Evolutionary conservation across 2,113 vertebrate species (phyloP).

Genomic region (Meriones unguiculatus): DNA sequence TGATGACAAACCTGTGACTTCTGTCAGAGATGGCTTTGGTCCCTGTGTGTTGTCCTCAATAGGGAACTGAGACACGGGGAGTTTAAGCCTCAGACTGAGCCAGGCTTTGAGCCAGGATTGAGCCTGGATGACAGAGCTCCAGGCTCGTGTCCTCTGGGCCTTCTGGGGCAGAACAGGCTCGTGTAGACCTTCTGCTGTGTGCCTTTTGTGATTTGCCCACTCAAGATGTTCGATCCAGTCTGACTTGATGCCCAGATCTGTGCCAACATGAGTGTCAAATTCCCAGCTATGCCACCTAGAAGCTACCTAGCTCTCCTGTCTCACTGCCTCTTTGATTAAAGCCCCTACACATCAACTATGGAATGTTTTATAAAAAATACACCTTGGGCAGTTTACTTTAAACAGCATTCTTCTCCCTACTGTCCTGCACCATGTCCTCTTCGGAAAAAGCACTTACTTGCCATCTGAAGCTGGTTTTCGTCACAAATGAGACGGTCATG

Average conservation of each 20-base stretch:
- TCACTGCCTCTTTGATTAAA: background rate
- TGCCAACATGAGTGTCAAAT: background rate
- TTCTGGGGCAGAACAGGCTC: background rate
- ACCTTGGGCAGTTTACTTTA: background rate
- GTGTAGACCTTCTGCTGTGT: background rate
- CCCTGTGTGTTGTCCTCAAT: background rate
- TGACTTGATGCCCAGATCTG: background rate
- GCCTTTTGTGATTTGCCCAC: background rate
- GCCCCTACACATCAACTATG: background rate
- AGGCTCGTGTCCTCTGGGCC: background rate
- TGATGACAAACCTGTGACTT: background rate
- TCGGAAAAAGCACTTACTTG: background rate
- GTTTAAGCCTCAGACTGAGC: background rate
- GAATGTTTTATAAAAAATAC: background rate
- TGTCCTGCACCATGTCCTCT: background rate
- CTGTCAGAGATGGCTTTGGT: background rate
- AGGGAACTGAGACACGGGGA: background rate
- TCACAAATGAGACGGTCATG: background rate
- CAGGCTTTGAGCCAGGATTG: background rate
- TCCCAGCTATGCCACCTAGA: background rate
- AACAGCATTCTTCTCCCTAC: conserved; percentile 19
- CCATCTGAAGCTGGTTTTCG: background rate
- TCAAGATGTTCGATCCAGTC: background rate
- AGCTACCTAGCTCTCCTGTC: background rate
- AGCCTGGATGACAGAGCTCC: background rate